A percentile compares a stretch with the other conserved stretches of the same genome.
These are phyloP conservation scores for Carterocephalus palaemon DNA, from an alignment of 2,888 invertebrate species.

Conservation along the genomic window DNA sequence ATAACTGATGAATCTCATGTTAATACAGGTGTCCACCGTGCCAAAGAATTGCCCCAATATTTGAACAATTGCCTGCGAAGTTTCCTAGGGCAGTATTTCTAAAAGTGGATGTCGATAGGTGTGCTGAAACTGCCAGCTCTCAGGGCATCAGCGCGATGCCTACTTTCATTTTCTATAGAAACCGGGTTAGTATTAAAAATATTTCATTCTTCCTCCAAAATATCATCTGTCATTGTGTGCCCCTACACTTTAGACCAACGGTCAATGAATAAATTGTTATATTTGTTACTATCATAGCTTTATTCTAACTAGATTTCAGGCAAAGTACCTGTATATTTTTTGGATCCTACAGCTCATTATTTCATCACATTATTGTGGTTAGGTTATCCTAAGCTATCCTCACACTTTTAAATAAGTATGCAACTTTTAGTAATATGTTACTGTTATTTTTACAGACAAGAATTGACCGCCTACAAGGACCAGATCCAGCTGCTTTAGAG, in stretches of 20 bases:
- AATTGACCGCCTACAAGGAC: slow-evolving; percentile 92
- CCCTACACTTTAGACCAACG: no score
- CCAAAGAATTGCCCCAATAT: slow-evolving; percentile 94
- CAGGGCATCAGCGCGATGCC: slow-evolving; percentile 98
- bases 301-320: no score
- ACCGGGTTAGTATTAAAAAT: slow-evolving; percentile 74
- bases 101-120: slow-evolving; percentile 97
- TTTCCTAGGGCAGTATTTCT: slow-evolving; percentile 94
- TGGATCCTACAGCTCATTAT: no score
- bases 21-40: slow-evolving; percentile 95
- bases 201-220: slow-evolving; percentile 10
- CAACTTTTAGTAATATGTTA: no score
- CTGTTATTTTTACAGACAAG: slow-evolving; percentile 74
- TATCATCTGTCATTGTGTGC: no score
- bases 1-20: slow-evolving; percentile 28
- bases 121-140: slow-evolving; percentile 90
- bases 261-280: no score
- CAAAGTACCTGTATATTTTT: no score
- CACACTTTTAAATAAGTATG: no score
- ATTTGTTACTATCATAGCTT: no score
- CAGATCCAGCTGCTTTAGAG: slow-evolving; percentile 89
- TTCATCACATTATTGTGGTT: no score
- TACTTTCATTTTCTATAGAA: slow-evolving; percentile 97
- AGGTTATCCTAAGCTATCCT: no score
- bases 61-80: slow-evolving; percentile 91